Evolutionary conservation across 2,888 invertebrate genomes (phyloP).

Genomic region (Lithophane semibrunnea): DNA sequence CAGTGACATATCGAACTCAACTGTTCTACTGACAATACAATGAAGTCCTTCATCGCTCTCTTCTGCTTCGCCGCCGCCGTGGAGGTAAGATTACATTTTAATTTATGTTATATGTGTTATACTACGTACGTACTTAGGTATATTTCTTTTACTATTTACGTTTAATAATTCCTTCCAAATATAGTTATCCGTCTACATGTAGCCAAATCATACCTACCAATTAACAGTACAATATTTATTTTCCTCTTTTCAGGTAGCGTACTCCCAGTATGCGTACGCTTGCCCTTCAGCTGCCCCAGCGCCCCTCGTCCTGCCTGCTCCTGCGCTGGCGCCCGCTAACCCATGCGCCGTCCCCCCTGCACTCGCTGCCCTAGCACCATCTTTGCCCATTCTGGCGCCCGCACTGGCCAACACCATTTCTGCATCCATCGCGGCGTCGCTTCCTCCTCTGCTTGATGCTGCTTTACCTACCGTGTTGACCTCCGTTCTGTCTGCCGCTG

Average conservation of each 20-base stretch:
- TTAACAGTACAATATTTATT: not conserved
- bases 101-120: not conserved
- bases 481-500: conserved; percentile 74
- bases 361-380: conserved; percentile 67
- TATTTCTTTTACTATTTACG: not conserved
- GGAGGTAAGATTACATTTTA: conserved; percentile 45
- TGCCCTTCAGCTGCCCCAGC: conserved; percentile 51
- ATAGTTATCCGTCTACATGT: not conserved
- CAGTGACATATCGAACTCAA: conserved; percentile 37
- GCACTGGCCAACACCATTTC: conserved; percentile 68
- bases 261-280: conserved; percentile 40
- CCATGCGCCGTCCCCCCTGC: conserved; percentile 53
- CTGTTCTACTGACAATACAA: conserved; percentile 28
- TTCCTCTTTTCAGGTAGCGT: conserved; percentile 41
- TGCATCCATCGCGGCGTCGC: conserved; percentile 67
- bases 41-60: conserved; percentile 53
- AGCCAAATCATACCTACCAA: not conserved
- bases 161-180: not conserved
- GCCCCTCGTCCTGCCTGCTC: conserved; percentile 58
- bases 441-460: conserved; percentile 74
- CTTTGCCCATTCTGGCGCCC: conserved; percentile 69
- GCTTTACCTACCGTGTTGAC: conserved; percentile 76
- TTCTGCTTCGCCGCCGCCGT: conserved; percentile 41
- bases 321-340: conserved; percentile 31
- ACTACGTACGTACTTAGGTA: not conserved